Percentiles rank a stretch among this genome's conserved stretches.
phyloP scores from a whole-genome alignment of 2,888 invertebrate species.

The Ochropacha duplaris region DNA sequence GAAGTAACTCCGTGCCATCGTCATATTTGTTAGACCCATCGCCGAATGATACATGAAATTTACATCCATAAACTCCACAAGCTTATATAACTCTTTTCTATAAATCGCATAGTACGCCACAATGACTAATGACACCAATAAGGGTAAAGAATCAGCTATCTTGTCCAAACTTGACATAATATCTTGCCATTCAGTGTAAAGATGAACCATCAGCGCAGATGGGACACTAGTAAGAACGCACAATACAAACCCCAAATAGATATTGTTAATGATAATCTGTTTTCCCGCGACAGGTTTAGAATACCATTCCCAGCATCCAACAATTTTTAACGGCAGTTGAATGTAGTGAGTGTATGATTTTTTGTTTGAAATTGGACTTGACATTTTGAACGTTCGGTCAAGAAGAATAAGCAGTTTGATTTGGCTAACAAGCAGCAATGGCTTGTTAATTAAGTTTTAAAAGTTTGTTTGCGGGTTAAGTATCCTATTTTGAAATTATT shows the following conservation, averaged over 20 bases:
- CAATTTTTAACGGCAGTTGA: conserved; percentile 54
- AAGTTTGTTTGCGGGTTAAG: neutral
- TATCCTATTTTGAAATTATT: neutral
- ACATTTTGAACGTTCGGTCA: conserved; percentile 5
- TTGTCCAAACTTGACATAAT: conserved; percentile 61
- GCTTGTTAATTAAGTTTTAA: neutral
- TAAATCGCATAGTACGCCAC: conserved; percentile 58
- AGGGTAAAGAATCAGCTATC: conserved; percentile 62
- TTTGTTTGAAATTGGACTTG: conserved; percentile 21
- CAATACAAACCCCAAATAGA: conserved; percentile 55
- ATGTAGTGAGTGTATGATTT: conserved; percentile 55
- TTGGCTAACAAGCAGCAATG: neutral
- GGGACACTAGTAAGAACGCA: conserved; percentile 48
- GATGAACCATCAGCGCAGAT: conserved; percentile 44
- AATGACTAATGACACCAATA: conserved; percentile 53
- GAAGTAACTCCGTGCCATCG: conserved; percentile 57
- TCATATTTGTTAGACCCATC: conserved; percentile 68
- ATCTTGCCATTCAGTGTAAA: conserved; percentile 61
- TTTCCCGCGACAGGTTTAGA: conserved; percentile 33
- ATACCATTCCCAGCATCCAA: conserved; percentile 69
- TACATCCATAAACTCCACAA: conserved; percentile 54
- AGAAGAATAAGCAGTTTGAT: neutral
- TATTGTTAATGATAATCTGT: conserved; percentile 48
- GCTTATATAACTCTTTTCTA: conserved; percentile 51
- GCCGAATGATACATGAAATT: conserved; percentile 68